Conservation (phyloP, 2,797 vertebrate species). For the Sardinella longiceps region DNA sequence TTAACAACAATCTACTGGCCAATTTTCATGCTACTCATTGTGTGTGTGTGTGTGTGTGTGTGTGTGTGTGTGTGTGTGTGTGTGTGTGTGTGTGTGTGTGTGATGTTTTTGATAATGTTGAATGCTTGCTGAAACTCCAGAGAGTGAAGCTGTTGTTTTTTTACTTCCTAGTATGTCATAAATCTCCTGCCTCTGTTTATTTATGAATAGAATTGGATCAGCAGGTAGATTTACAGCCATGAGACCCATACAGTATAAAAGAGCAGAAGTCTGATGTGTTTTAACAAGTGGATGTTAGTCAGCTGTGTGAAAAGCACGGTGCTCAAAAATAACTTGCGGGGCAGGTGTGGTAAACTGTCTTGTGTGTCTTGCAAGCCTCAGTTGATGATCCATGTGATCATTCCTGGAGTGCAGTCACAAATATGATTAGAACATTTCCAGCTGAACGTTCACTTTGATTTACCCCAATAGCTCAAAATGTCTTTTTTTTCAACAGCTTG, state of each 20-base stretch:
- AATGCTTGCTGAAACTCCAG: background rate
- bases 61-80: no score
- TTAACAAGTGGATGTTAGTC: background rate
- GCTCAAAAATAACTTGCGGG: background rate
- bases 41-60: no score
- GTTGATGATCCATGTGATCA: background rate
- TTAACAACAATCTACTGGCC: no score
- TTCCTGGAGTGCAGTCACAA: no score
- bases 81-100: no score
- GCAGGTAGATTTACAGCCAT: background rate
- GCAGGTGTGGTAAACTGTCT: background rate
- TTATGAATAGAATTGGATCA: background rate
- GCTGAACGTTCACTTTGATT: no score
- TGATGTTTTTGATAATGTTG: background rate
- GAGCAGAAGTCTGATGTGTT: background rate
- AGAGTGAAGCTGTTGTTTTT: background rate
- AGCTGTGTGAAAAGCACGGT: background rate
- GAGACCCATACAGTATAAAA: background rate
- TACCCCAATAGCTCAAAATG: no score
- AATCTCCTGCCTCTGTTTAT: background rate
- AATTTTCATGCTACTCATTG: no score
- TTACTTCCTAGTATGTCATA: background rate
- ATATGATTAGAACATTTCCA: no score
- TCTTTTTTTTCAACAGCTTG: background rate
- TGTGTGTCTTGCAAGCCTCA: background rate